Base-by-base conservation (phyloP, 2,113 vertebrate genomes). In the Hippopotamus amphibius region DNA sequence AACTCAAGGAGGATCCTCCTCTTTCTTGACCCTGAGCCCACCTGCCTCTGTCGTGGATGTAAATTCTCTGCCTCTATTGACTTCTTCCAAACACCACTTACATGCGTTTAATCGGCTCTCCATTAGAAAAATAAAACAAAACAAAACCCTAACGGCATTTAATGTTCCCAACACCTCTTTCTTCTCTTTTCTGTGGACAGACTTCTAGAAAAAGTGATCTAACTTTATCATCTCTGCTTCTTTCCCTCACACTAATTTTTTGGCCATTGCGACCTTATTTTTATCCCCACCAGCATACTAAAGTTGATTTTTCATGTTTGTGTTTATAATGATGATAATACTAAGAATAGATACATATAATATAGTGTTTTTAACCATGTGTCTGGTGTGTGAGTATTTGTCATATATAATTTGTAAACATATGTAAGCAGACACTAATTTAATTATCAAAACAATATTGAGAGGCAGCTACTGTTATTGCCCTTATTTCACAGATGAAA, bases 351-450 rank as follows among this genome's bases (percentile, higher is more conserved):
- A 84, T 24, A 4, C 63, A 71, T 87, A 57, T n/a, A 24, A 17
- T 12, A 30, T 7, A 43, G 16, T 1, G 12, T 28, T 46, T 11
- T 57, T 33, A 33, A 5, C 3, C 22, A 2, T 3, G 55, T 15
- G 63, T 15, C 76, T 21, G 26, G 7, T 33, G 26, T 53, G 37
- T 37, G 37, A 37, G n/a, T 28, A 0, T 57, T 57, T 57, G 13
- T 81, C 37, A 7, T 46, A 43, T 26, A 57, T 3, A 10, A 37
- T 30, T 55, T 46, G 19, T 12, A 81, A 57, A 15, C 41, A 48
- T 13, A 48, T n/a, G 71, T 17, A 37, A 0, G 30, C 30, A 46
- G 30, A 74, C 69, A n/a, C 21, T n/a, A 76, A 48, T 76, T 48
- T n/a, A 76, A 48, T n/a, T 22, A n/a, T 24, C 13, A 15, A 6